Percentiles rank a stretch among this genome's conserved stretches.
phyloP scores from a whole-genome alignment of 2,113 vertebrate genomes.

The Solea senegalensis region DNA sequence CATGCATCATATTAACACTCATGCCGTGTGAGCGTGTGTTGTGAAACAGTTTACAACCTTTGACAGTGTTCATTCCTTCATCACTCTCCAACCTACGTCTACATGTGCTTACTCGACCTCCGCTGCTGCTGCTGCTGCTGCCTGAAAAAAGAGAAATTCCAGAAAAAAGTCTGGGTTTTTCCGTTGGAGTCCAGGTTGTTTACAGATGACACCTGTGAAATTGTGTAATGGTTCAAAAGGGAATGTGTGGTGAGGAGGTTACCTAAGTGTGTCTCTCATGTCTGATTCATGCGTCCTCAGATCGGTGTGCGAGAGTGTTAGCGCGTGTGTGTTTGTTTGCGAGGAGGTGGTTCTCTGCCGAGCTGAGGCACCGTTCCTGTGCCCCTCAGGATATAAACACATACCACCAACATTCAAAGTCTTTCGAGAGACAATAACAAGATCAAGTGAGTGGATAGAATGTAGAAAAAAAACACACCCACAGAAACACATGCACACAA shows the following conservation, averaged over 20 bases:
- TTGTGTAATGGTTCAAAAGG: slow-evolving; percentile 62
- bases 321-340: slow-evolving; percentile 43
- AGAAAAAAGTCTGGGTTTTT: slow-evolving; percentile 37
- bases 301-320: slow-evolving; percentile 49
- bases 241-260: slow-evolving; percentile 64
- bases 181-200: slow-evolving; percentile 47
- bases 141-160: background rate
- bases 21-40: background rate
- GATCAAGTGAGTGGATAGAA: slow-evolving; percentile 62
- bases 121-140: background rate
- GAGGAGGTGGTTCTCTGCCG: slow-evolving; percentile 39
- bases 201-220: slow-evolving; percentile 58
- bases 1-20: no score
- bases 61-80: slow-evolving; percentile 12
- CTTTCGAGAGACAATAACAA: slow-evolving; percentile 54
- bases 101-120: slow-evolving; percentile 5
- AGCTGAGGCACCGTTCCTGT: slow-evolving; percentile 58
- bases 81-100: slow-evolving; percentile 14
- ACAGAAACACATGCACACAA: slow-evolving; percentile 50
- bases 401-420: slow-evolving; percentile 59
- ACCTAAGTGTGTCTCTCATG: slow-evolving; percentile 60
- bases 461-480: slow-evolving; percentile 42
- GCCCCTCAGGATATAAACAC: slow-evolving; percentile 51
- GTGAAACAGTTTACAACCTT: slow-evolving; percentile 1
- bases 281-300: slow-evolving; percentile 71